A percentile compares a stretch with the other conserved stretches of the same genome.
phyloP scores from a whole-genome alignment of 53 echinoderm and acorn worm genomes.

The Temnopleurus reevesii region DNA sequence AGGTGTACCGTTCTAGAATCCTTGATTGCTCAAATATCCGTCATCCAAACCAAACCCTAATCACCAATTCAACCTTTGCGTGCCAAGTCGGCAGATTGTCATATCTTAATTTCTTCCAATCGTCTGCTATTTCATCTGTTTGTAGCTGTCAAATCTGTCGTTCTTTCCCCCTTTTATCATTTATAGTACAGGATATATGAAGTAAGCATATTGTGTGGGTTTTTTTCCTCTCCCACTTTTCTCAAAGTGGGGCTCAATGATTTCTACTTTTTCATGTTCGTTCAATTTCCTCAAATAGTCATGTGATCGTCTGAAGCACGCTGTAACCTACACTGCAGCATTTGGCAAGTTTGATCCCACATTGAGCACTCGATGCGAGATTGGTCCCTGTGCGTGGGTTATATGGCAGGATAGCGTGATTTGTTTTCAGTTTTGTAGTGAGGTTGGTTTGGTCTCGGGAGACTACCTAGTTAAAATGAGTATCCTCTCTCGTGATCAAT shows the following conservation, averaged over 20 bases:
- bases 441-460: constrained; percentile 28
- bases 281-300: constrained; percentile 35
- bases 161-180: neutral
- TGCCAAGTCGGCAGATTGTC: constrained; percentile 45
- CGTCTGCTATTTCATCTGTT: constrained; percentile 45
- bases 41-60: constrained; percentile 39
- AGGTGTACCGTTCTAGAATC: constrained; percentile 34
- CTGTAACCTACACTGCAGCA: constrained; percentile 31
- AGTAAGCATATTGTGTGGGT: neutral
- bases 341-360: constrained; percentile 13
- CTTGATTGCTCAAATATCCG: constrained; percentile 44
- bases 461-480: constrained; percentile 8
- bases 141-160: constrained; percentile 15
- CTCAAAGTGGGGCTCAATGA: constrained; percentile 37
- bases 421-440: constrained; percentile 42
- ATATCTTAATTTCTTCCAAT: constrained; percentile 39
- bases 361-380: constrained; percentile 30
- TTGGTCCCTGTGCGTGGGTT: constrained; percentile 44
- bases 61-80: constrained; percentile 39
- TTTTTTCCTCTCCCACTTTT: neutral
- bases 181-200: neutral
- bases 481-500: constrained; percentile 41
- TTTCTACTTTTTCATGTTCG: constrained; percentile 31
- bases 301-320: constrained; percentile 13
- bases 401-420: constrained; percentile 31